Evolutionary conservation across 2,888 invertebrate genomes (phyloP).

Genomic region (Argyresthia goedartella): DNA sequence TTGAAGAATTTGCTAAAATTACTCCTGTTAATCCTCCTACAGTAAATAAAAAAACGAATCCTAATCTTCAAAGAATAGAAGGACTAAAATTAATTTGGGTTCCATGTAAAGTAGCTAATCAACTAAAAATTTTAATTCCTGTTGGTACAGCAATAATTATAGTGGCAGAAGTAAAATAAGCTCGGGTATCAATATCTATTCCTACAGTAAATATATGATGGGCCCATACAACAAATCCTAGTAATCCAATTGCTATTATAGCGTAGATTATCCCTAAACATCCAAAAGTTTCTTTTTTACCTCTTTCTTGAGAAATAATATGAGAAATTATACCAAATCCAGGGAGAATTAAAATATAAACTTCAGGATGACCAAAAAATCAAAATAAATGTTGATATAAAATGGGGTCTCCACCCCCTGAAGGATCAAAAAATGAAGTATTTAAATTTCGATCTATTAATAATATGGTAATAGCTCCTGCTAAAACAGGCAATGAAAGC

Average conservation of each 20-base stretch:
- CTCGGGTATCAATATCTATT: slow-evolving; percentile 86
- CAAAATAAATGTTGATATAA: slow-evolving; percentile 88
- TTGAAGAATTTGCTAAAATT: slow-evolving; percentile 79
- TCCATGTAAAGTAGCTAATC: slow-evolving; percentile 79
- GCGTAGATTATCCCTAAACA: slow-evolving; percentile 84
- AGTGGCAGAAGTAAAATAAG: slow-evolving; percentile 86
- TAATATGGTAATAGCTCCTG: slow-evolving; percentile 84
- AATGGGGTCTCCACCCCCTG: slow-evolving; percentile 85
- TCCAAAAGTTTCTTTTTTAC: slow-evolving; percentile 82
- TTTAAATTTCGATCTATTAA: slow-evolving; percentile 85
- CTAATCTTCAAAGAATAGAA: slow-evolving; percentile 75
- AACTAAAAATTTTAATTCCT: slow-evolving; percentile 86
- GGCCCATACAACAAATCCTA: slow-evolving; percentile 88
- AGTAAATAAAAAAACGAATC: slow-evolving; percentile 84
- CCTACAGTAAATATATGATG: slow-evolving; percentile 90
- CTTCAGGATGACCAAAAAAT: slow-evolving; percentile 91
- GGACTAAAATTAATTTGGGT: slow-evolving; percentile 72
- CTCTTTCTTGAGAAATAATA: slow-evolving; percentile 80
- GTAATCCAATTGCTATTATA: slow-evolving; percentile 83
- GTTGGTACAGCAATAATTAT: slow-evolving; percentile 91
- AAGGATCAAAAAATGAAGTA: slow-evolving; percentile 85
- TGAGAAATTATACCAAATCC: slow-evolving; percentile 87
- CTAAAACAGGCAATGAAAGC: slow-evolving; percentile 80
- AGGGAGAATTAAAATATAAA: slow-evolving; percentile 88
- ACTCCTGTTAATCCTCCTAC: slow-evolving; percentile 79